Evolutionary conservation across 2,797 vertebrate genomes (phyloP), one percentile per base, ranked within the genome.

Genomic region (Danio tinwini): DNA sequence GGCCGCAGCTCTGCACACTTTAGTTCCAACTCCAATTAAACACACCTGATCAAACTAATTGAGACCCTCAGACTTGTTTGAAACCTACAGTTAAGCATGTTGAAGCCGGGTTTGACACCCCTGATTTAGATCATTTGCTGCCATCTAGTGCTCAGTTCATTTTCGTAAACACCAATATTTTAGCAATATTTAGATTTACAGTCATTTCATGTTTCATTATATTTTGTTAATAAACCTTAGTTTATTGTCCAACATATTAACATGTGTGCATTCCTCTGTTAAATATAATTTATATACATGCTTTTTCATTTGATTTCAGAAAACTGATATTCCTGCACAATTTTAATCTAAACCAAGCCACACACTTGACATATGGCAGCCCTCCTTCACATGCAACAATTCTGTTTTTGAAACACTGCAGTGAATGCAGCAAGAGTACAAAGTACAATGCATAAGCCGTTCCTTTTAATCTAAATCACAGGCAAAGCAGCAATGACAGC

Each of bases 371-470:
- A 53, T 6, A 50, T 63, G 67, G 76, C 81, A 14, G 44, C 56
- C 63, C 40, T 65, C 74, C 64, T 44, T 71, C 7, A 58, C 85
- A 82, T 83, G 82, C 82, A 85, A 59, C 17, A 81, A 78, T 49
- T 55, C 37, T 59, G 13, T 55, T 59, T 1, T 47, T 59, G 9
- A 37, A 47, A 59, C 19, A 56, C n/a, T 16, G 52, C 52, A 53
- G 37, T 55, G 55, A 42, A 55, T 55, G 37, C 50, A 75, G 59
- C 49, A 17, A 56, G 29, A 76, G 52, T 56, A 39, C 21, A 47
- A 67, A 70, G 29, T 21, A 62, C n/a, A 78, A 40, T n/a, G 21
- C 21, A 70, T 9, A n/a, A 62, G 45, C 39, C 6, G 62, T 21
- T 62, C 14, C 44, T 7, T 69, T 59, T 10, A 62, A 44, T 12